phyloP scores from a whole-genome alignment of 2,888 invertebrate genomes.

The Digitonthophagus gazella region DNA sequence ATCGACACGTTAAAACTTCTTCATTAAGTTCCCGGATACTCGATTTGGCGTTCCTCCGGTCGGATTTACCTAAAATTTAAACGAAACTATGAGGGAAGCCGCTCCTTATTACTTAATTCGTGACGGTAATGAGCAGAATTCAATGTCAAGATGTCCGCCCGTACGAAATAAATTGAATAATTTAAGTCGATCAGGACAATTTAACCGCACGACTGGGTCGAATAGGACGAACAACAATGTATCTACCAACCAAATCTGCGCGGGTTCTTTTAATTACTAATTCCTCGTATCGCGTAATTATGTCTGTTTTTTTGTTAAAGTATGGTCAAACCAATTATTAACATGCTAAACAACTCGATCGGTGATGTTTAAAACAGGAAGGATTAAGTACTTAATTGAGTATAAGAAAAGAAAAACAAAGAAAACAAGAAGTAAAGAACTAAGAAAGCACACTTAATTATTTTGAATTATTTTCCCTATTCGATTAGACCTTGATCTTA shows the following conservation, averaged over 20 bases:
- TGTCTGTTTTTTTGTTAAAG: no score
- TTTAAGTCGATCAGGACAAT: neutral
- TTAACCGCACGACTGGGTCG: neutral
- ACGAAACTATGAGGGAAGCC: neutral
- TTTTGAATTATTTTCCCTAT: no score
- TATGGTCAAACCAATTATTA: no score
- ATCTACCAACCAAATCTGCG: neutral
- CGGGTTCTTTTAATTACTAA: neutral
- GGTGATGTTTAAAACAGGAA: no score
- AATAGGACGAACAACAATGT: neutral
- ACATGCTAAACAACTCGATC: no score
- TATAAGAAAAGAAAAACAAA: no score
- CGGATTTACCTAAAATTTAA: neutral
- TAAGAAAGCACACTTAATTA: no score
- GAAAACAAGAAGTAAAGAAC: no score
- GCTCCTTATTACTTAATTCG: neutral
- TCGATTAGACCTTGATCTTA: no score
- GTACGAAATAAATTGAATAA: neutral
- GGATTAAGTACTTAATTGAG: no score
- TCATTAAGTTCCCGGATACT: neutral
- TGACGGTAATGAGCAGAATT: neutral
- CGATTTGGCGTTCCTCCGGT: neutral
- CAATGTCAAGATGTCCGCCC: neutral
- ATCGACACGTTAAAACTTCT: conserved; percentile 5
- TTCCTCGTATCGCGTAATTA: neutral